Percentiles rank a stretch among this genome's conserved stretches.
Conservation (phyloP, 2,797 vertebrate species). For the Sebastes jordani region DNA sequence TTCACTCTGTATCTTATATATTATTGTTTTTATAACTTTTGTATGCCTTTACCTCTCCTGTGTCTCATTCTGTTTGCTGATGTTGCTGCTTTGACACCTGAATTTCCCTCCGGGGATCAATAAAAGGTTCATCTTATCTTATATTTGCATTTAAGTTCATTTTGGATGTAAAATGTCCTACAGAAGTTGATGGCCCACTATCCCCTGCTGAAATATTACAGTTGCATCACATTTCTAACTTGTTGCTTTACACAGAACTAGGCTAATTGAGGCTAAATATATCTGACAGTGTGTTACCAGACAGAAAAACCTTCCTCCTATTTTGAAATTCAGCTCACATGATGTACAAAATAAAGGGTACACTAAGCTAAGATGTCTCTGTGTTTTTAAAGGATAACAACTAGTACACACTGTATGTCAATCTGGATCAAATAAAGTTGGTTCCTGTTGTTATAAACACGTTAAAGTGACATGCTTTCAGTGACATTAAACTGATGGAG, state of each 20-base stretch:
- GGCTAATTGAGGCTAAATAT: conserved; percentile 70
- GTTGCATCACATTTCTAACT: conserved; percentile 40
- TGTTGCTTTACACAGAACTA: conserved; percentile 62
- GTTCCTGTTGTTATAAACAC: no score
- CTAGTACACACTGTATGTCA: not conserved
- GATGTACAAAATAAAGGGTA: not conserved
- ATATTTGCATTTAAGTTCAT: not conserved
- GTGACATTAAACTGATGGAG: no score
- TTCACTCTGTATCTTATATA: no score
- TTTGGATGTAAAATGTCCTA: not conserved
- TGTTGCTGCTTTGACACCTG: no score
- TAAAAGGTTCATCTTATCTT: no score
- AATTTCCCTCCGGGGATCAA: no score
- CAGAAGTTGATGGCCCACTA: not conserved
- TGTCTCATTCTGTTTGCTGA: no score
- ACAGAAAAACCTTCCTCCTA: not conserved
- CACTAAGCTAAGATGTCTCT: not conserved
- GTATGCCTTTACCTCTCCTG: no score
- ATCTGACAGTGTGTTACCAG: conserved; percentile 11
- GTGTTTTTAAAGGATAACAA: not conserved
- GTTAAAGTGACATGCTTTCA: not conserved
- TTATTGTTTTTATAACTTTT: no score
- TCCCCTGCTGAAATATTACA: conserved; percentile 36
- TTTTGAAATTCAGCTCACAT: not conserved
- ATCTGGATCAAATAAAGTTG: no score